phyloP scores from a whole-genome alignment of 2,888 invertebrate species.

The Philereme transversata region DNA sequence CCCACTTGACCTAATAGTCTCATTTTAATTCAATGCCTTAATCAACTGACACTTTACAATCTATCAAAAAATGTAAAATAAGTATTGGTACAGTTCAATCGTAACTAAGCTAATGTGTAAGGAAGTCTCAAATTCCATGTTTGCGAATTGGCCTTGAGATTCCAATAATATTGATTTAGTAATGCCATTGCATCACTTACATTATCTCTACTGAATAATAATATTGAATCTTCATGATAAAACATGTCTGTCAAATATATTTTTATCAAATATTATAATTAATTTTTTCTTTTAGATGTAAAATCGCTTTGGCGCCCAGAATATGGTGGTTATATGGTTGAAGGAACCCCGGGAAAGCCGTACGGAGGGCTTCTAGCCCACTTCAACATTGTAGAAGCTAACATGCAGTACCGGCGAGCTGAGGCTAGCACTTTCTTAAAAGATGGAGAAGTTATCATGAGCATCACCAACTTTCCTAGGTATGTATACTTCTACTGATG shows the following conservation, averaged over 20 bases:
- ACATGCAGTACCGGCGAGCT: slow-evolving; percentile 95
- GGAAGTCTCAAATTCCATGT: slow-evolving; percentile 21
- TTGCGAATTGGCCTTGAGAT: slow-evolving; percentile 9
- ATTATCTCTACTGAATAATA: neutral
- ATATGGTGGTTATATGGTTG: slow-evolving; percentile 99
- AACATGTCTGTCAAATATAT: neutral
- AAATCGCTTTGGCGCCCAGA: slow-evolving; percentile 98
- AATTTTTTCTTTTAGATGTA: slow-evolving; percentile 78
- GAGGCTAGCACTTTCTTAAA: slow-evolving; percentile 91
- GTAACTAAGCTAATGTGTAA: slow-evolving; percentile 6
- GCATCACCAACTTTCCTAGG: slow-evolving; percentile 97
- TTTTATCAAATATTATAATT: neutral
- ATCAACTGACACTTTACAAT: no score
- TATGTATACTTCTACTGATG: slow-evolving; percentile 47
- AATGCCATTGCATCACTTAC: neutral
- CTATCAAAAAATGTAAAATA: no score
- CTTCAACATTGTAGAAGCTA: slow-evolving; percentile 99
- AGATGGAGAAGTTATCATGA: slow-evolving; percentile 93
- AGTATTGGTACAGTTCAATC: slow-evolving; percentile 6
- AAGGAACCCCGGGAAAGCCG: slow-evolving; percentile 98
- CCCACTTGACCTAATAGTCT: no score
- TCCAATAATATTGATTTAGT: slow-evolving; percentile 6
- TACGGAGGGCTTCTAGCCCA: slow-evolving; percentile 97
- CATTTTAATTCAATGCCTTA: no score
- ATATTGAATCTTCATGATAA: no score